These are phyloP conservation scores for Cephalopachus bancanus DNA, from an alignment of 2,797 vertebrate genomes.

Conservation along the genomic window DNA sequence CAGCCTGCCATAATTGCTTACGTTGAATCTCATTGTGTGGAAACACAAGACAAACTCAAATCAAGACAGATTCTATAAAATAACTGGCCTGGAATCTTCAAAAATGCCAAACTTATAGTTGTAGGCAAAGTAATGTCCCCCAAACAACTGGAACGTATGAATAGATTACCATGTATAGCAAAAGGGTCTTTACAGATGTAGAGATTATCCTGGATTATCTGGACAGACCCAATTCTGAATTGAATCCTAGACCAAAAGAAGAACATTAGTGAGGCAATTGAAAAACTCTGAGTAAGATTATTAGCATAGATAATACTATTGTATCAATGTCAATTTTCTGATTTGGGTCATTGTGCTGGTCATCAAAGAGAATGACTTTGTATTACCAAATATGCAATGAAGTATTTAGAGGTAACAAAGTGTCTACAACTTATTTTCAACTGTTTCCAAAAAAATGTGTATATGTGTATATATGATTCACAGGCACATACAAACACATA, in stretches of 20 bases:
- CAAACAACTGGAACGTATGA: not conserved
- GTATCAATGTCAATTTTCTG: not conserved
- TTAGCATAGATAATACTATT: not conserved
- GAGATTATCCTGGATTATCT: not conserved
- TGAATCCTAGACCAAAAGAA: not conserved
- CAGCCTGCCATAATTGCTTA: not conserved
- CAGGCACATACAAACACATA: too few species aligned
- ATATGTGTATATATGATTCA: not conserved
- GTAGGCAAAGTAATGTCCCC: not conserved
- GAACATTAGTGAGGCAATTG: not conserved
- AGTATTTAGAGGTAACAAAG: not conserved
- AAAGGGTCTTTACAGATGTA: not conserved
- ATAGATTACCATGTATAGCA: not conserved
- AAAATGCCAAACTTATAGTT: not conserved
- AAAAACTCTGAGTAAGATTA: not conserved
- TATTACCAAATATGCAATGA: not conserved
- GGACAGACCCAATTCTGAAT: too few species aligned
- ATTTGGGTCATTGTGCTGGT: not conserved
- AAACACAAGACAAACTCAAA: not conserved
- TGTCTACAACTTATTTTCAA: conserved; percentile 2
- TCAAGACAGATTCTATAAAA: not conserved
- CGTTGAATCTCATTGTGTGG: not conserved
- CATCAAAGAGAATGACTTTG: not conserved
- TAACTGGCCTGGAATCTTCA: not conserved
- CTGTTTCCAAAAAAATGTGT: not conserved